These are phyloP conservation scores for Platalea minor DNA, from an alignment of 2,797 vertebrate genomes.

Conservation along the genomic window DNA sequence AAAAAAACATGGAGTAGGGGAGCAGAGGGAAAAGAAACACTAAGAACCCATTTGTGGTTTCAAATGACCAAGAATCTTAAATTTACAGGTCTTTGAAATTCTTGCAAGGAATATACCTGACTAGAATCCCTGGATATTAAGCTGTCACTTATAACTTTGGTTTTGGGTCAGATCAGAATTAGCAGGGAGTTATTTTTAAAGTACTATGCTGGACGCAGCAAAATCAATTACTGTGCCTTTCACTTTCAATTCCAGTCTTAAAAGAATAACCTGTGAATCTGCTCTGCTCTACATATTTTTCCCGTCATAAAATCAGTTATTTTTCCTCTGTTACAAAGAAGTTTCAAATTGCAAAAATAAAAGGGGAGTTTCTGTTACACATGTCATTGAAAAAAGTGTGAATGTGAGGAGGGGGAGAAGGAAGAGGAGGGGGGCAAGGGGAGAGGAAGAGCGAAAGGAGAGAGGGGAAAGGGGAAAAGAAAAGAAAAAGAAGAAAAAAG, in stretches of 20 bases:
- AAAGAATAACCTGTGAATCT: not conserved
- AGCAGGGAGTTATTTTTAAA: not conserved
- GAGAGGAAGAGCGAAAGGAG: not conserved
- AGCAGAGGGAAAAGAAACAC: not conserved
- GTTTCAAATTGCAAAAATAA: not conserved
- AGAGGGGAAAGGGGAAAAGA: not conserved
- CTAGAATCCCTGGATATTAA: not conserved
- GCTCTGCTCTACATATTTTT: not conserved
- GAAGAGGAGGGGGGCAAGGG: fast-evolving
- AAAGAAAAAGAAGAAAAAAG: not conserved
- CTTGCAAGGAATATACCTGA: not conserved
- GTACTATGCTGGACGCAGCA: not conserved
- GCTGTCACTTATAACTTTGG: not conserved
- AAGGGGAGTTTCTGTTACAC: not conserved
- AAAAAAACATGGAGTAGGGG: not conserved
- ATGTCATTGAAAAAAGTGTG: not conserved
- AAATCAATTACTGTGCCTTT: not conserved
- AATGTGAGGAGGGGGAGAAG: not conserved
- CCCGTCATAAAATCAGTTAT: not conserved
- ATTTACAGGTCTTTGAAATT: not conserved
- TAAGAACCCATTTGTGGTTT: not conserved
- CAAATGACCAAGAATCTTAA: not conserved
- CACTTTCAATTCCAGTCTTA: not conserved
- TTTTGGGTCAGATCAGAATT: not conserved
- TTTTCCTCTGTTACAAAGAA: not conserved